Percentiles rank a stretch among this genome's conserved stretches.
Conservation (phyloP, 2,797 vertebrate species). For the Microtus obscurus region DNA sequence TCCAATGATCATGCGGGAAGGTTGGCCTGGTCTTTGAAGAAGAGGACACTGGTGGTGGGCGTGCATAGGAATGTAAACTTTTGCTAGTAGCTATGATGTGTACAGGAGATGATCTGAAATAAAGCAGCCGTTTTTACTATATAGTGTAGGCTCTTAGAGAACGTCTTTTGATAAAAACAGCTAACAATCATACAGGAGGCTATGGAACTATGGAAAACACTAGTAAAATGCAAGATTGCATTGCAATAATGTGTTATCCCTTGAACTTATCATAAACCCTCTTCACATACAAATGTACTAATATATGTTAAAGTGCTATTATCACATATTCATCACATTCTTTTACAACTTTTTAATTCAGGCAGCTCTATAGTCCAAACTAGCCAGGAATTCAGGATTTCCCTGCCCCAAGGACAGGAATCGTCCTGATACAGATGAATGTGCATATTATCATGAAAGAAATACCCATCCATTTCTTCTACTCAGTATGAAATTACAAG, state of each 20-base stretch:
- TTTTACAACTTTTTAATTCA: background rate
- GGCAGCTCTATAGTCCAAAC: background rate
- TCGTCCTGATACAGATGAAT: background rate
- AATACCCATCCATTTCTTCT: background rate
- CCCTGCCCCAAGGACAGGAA: background rate
- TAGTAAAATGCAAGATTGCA: background rate
- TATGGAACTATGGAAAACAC: background rate
- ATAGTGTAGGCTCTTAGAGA: slow-evolving; percentile 9
- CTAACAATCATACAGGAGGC: background rate
- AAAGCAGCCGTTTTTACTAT: slow-evolving; percentile 69
- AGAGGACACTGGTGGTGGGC: slow-evolving; percentile 94
- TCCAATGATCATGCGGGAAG: slow-evolving; percentile 93
- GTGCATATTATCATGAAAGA: background rate
- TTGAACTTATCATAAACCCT: background rate
- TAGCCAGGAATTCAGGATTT: background rate
- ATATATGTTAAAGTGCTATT: slow-evolving; percentile 34
- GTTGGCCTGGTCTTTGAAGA: slow-evolving; percentile 91
- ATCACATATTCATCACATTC: background rate
- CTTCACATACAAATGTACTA: background rate
- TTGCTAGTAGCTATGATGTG: slow-evolving; percentile 99
- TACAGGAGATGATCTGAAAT: slow-evolving; percentile 96
- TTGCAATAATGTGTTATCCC: background rate
- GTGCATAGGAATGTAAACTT: slow-evolving; percentile 99
- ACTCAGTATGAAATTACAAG: background rate
- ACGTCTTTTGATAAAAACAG: slow-evolving; percentile 41